Evolutionary conservation across 2,113 vertebrate genomes (phyloP).

Genomic region (Eolophus roseicapilla): DNA sequence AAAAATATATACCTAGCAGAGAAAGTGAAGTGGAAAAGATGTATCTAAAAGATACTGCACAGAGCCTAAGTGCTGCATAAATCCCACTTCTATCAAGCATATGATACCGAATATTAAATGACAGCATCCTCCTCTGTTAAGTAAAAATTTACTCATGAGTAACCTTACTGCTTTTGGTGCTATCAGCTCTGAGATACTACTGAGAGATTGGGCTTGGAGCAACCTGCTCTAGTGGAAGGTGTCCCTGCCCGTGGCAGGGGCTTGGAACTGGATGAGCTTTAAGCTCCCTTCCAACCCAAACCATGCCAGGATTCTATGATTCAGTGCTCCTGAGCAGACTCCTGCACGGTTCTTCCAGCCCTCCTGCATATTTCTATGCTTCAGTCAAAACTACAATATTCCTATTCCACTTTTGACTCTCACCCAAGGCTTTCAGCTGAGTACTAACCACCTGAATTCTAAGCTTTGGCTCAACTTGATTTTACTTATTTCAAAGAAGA

Average conservation of each 20-base stretch:
- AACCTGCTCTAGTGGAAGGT: background rate
- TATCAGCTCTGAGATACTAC: rapidly evolving
- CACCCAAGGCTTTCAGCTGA: background rate
- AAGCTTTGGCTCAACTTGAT: background rate
- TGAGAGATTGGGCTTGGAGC: background rate
- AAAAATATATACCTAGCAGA: background rate
- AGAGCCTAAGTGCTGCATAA: background rate
- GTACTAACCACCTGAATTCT: background rate
- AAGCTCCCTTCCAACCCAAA: background rate
- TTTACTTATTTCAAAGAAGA: background rate
- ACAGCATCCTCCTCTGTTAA: background rate
- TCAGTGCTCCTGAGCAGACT: background rate
- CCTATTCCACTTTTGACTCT: background rate
- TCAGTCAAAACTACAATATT: rapidly evolving
- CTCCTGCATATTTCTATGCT: rapidly evolving
- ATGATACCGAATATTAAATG: background rate
- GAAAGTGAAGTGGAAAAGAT: background rate
- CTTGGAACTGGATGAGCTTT: background rate
- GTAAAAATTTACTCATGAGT: background rate
- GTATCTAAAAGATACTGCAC: background rate
- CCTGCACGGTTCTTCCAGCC: background rate
- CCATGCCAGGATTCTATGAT: background rate
- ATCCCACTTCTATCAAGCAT: background rate
- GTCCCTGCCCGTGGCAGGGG: background rate
- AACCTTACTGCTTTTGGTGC: background rate